Base-by-base conservation (phyloP, 2,113 vertebrate species). In the Perca flavescens region DNA sequence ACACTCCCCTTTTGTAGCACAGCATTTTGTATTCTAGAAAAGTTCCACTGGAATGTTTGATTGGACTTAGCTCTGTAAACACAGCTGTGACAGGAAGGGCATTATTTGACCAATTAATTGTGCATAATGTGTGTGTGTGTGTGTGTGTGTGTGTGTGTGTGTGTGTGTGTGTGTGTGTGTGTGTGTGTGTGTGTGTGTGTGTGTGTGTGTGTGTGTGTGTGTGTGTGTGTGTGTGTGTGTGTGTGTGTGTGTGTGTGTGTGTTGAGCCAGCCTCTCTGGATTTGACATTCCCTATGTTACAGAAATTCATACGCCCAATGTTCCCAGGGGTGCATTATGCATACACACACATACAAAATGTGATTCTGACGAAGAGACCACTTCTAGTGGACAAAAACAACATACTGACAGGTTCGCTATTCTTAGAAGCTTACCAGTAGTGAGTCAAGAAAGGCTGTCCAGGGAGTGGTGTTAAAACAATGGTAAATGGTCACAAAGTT, bases 221-320 rank as follows among this genome's bases (percentile, higher is more conserved):
- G 40, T 40, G 40, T 40, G 40, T 40, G 40, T 40, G 40, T 40
- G 40, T 40, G 40, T 40, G 40, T 40, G 40, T 40, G 36, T 40
- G 36, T 40, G 36, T 40, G 36, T 40, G 36, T 40, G 36, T 40
- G 40, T 10, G 36, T 40, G 36, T 40, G 36, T 9, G 36, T 40
- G 36, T 40, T 1, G 34, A 34, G 36, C 36, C 15, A 25, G 52
- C 8, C 61, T 49, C 16, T 49, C 52, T 79, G 47, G 46, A 67
- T 21, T 67, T 28, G 12, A 60, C 54, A 61, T 74, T 81, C 70
- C 54, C 67, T 60, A 74, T 43, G 67, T 43, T 68, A 49, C 56
- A 36, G 58, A 69, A n/a, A 54, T 6, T 21, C 21, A 46, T 46
- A 74, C n/a, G 5, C 12, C 70, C 71, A 74, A 4, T 61, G 65